Evolutionary conservation across 2,797 vertebrate species (phyloP).

Genomic region (Peromyscus eremicus): DNA sequence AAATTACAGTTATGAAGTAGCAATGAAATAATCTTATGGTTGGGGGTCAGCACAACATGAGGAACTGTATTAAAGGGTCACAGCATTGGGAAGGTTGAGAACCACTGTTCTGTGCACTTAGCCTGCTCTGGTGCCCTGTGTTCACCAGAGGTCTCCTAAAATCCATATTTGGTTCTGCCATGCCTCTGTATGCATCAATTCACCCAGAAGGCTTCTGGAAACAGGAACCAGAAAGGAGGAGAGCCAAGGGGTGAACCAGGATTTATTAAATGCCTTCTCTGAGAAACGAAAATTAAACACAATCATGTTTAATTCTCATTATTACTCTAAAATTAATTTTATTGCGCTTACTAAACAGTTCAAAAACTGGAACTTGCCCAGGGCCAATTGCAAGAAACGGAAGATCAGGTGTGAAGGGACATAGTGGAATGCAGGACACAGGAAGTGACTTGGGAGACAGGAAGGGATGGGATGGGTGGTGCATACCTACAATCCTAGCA

Average conservation of each 20-base stretch:
- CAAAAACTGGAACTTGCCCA: not conserved
- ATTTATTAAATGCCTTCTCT: not conserved
- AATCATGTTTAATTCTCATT: not conserved
- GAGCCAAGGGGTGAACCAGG: not conserved
- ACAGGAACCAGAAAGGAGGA: conserved; percentile 21
- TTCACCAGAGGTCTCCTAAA: not conserved
- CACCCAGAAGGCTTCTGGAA: not conserved
- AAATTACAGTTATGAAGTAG: not conserved
- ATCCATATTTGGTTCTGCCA: not conserved
- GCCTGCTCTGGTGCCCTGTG: not conserved
- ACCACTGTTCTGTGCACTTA: not conserved
- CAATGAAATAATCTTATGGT: not conserved
- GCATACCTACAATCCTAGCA: not conserved
- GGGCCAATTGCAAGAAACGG: not conserved
- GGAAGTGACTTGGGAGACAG: not conserved
- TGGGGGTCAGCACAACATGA: not conserved
- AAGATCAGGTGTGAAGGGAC: not conserved
- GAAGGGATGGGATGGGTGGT: not conserved
- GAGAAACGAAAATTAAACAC: not conserved
- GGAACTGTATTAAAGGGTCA: not conserved
- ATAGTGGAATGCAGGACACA: not conserved
- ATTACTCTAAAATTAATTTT: conserved; percentile 15
- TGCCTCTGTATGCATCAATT: not conserved
- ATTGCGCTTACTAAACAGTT: conserved; percentile 5
- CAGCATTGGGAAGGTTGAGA: not conserved